phyloP scores from a whole-genome alignment of 2,888 invertebrate genomes.

The Chrysolina haemoptera region DNA sequence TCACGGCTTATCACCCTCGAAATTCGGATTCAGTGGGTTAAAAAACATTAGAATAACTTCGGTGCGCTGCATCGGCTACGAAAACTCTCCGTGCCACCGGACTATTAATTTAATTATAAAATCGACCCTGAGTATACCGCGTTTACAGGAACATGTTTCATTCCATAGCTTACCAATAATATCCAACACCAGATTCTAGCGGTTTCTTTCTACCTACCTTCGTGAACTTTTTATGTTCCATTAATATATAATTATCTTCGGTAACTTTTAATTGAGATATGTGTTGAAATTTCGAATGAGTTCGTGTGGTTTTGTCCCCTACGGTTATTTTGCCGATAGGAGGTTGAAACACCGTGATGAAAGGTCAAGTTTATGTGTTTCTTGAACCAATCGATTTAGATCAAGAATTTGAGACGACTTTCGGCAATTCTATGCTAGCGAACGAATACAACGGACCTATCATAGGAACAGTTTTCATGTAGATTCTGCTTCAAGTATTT shows the following conservation, averaged over 20 bases:
- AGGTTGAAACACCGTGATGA: slow-evolving; percentile 7
- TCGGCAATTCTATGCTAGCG: neutral
- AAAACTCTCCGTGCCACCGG: too few relatives aligned
- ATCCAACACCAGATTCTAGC: neutral
- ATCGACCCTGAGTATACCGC: too few relatives aligned
- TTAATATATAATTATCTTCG: slow-evolving; percentile 24
- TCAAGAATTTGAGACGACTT: neutral
- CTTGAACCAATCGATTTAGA: slow-evolving; percentile 7
- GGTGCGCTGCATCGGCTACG: too few relatives aligned
- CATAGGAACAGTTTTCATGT: neutral
- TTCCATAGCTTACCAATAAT: too few relatives aligned
- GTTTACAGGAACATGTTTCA: neutral
- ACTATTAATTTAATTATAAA: too few relatives aligned
- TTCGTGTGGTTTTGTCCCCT: slow-evolving; percentile 30
- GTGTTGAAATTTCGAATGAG: slow-evolving; percentile 30
- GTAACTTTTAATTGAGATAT: slow-evolving; percentile 33
- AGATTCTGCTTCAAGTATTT: neutral
- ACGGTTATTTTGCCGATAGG: slow-evolving; percentile 28
- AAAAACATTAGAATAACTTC: too few relatives aligned
- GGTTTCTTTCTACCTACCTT: slow-evolving; percentile 5
- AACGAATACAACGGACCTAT: neutral
- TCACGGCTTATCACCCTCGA: too few relatives aligned
- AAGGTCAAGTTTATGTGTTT: neutral
- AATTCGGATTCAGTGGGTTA: too few relatives aligned
- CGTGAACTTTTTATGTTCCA: slow-evolving; percentile 20